Percentiles rank a stretch among this genome's conserved stretches.
Conservation (phyloP, 2,888 invertebrate genomes). For the Lepidochrysops patricia region DNA sequence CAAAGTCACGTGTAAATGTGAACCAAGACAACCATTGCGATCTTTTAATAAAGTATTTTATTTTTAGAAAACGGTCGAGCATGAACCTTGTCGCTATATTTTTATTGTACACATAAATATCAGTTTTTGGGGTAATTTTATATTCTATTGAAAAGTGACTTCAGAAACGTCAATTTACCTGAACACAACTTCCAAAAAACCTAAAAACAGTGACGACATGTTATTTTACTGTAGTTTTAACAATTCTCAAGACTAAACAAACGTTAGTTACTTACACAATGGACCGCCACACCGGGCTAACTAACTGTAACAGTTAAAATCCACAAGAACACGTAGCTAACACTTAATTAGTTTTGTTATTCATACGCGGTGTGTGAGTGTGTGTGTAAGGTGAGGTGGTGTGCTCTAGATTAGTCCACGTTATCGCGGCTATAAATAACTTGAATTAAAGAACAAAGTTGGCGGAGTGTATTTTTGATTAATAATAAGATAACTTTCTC, state of each 20-base stretch:
- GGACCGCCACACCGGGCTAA: constrained; percentile 56
- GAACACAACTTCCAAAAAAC: no score
- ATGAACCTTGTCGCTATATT: no score
- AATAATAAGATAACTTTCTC: no score
- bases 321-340: constrained; percentile 38
- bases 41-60: no score
- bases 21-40: no score
- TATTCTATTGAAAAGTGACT: no score
- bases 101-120: no score
- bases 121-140: no score
- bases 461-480: background rate
- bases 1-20: no score
- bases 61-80: no score
- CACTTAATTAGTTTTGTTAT: constrained; percentile 23
- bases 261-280: constrained; percentile 42
- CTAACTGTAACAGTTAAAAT: constrained; percentile 61
- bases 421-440: background rate
- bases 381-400: background rate
- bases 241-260: background rate
- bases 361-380: constrained; percentile 13
- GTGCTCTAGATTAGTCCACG: constrained; percentile 1
- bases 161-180: no score
- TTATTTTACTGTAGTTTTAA: background rate
- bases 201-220: no score
- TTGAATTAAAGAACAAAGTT: background rate